A percentile compares a stretch with the other conserved stretches of the same genome.
These are phyloP conservation scores for Lasioglossum marginatum DNA, from an alignment of 2,888 invertebrate species.

Conservation along the genomic window DNA sequence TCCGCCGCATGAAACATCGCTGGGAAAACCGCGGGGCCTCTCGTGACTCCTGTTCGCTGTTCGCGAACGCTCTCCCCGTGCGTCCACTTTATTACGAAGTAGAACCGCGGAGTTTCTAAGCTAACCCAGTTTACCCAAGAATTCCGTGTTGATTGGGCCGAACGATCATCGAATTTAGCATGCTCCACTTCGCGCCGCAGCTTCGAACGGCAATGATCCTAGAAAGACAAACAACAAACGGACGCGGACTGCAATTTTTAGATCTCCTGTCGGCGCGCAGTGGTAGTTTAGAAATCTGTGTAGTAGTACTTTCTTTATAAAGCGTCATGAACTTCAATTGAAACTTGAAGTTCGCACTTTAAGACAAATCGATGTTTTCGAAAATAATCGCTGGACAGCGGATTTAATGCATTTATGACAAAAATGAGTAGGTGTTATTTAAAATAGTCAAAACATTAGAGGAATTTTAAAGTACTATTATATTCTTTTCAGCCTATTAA, in stretches of 20 bases:
- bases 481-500: too few species aligned
- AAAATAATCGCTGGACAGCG: too few species aligned
- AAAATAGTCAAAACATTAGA: too few species aligned
- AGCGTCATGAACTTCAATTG: too few species aligned
- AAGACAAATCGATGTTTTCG: too few species aligned
- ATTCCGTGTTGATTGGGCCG: constrained; percentile 42
- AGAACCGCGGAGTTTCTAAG: constrained; percentile 33
- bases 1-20: background rate
- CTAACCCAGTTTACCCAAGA: constrained; percentile 51
- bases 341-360: too few species aligned
- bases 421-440: too few species aligned
- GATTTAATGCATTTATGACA: too few species aligned
- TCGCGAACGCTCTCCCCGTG: background rate
- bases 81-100: constrained; percentile 14
- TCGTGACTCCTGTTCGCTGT: constrained; percentile 18
- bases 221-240: background rate
- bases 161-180: constrained; percentile 44
- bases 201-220: constrained; percentile 16
- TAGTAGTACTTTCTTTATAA: too few species aligned
- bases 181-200: constrained; percentile 26
- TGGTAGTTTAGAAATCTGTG: background rate
- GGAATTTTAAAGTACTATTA: too few species aligned
- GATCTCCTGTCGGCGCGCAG: background rate
- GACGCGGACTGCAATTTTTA: background rate
- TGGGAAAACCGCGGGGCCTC: constrained; percentile 3